Evolutionary conservation across 2,888 invertebrate genomes (phyloP).

Genomic region (Esperia sulphurella): DNA sequence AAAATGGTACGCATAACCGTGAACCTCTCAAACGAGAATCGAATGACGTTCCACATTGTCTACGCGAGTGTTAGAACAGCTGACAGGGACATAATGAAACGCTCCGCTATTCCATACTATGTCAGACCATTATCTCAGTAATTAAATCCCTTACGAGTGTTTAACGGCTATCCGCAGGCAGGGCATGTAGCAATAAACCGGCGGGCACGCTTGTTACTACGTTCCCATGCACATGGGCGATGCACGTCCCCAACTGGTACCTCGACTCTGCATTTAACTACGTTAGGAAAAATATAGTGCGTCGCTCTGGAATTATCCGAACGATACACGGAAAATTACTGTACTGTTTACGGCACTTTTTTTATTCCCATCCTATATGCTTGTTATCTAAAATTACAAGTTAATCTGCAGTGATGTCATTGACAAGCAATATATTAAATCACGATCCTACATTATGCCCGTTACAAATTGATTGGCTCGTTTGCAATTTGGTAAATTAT

Average conservation of each 20-base stretch:
- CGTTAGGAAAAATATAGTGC: constrained; percentile 68
- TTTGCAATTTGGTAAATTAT: constrained; percentile 17
- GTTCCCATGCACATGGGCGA: constrained; percentile 60
- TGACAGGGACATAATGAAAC: constrained; percentile 31
- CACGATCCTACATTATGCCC: constrained; percentile 6
- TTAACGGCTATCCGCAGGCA: constrained; percentile 36
- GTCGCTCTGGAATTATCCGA: constrained; percentile 53
- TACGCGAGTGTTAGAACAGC: constrained; percentile 19
- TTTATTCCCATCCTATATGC: constrained; percentile 46
- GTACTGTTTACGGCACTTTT: constrained; percentile 36
- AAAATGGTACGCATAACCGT: constrained; percentile 42
- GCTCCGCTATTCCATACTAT: constrained; percentile 27
- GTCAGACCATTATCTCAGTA: constrained; percentile 41
- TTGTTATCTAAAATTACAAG: constrained; percentile 27
- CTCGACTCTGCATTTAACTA: constrained; percentile 46
- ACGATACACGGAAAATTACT: constrained; percentile 63
- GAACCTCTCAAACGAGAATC: constrained; percentile 39
- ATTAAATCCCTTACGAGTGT: constrained; percentile 51
- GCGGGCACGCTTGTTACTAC: constrained; percentile 25
- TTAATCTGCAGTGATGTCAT: constrained; percentile 27
- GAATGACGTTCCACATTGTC: constrained; percentile 29
- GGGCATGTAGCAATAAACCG: constrained; percentile 30
- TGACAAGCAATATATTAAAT: constrained; percentile 10
- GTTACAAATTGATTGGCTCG: constrained; percentile 18
- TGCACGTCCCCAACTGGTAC: too few relatives aligned